Evolutionary conservation across 2,113 vertebrate genomes (phyloP).

Genomic region (Cercocebus atys): DNA sequence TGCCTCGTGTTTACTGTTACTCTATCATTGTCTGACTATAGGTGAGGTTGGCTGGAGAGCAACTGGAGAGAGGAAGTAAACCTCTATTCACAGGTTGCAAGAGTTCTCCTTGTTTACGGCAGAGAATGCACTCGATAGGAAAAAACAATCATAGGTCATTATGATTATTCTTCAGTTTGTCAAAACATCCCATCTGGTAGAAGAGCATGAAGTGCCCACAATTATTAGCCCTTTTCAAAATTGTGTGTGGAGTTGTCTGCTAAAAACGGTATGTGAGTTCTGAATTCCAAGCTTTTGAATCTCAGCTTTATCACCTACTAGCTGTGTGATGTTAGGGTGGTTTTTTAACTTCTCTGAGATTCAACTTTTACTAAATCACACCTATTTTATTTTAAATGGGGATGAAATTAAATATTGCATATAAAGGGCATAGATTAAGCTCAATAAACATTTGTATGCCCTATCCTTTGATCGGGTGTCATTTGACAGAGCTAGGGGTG

Average conservation of each 20-base stretch:
- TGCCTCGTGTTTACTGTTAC: background rate
- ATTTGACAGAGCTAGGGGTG: background rate
- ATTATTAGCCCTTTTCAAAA: background rate
- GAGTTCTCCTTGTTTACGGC: background rate
- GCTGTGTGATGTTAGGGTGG: background rate
- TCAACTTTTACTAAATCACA: background rate
- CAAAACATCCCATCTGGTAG: background rate
- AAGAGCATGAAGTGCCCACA: background rate
- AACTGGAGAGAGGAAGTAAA: background rate
- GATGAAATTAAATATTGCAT: background rate
- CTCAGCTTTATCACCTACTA: background rate
- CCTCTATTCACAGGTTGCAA: background rate
- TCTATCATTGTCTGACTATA: background rate
- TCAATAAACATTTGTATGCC: background rate
- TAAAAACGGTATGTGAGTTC: background rate
- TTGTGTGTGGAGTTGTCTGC: background rate
- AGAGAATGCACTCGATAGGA: background rate
- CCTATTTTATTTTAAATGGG: background rate
- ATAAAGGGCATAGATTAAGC: background rate
- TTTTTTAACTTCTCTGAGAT: background rate
- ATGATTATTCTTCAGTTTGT: background rate
- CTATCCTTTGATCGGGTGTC: background rate
- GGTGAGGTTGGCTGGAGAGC: background rate
- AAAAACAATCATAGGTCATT: background rate
- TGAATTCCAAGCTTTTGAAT: background rate